Evolutionary conservation across 2,113 vertebrate genomes (phyloP).

Genomic region (Rhombomys opimus): DNA sequence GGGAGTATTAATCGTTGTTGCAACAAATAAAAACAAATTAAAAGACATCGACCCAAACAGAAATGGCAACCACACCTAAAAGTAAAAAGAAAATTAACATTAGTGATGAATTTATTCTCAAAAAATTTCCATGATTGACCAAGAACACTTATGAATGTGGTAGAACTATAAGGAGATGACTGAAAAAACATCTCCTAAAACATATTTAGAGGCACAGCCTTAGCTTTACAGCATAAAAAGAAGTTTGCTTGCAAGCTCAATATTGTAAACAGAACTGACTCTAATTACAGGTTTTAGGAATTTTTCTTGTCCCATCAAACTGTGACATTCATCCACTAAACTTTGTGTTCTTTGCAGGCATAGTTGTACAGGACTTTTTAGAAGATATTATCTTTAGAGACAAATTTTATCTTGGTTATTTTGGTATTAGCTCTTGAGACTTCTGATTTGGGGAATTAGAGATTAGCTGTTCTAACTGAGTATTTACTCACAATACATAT

Average conservation of each 20-base stretch:
- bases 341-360: not conserved
- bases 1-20: not conserved
- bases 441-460: not conserved
- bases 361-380: no score
- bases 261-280: not conserved
- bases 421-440: not conserved
- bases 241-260: not conserved
- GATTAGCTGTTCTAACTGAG: not conserved
- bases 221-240: not conserved
- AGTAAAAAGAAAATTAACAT: not conserved
- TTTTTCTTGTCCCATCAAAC: not conserved
- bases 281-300: not conserved
- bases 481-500: not conserved
- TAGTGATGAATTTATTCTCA: not conserved
- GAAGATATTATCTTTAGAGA: not conserved
- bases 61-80: not conserved
- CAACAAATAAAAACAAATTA: not conserved
- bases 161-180: no score
- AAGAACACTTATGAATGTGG: no score
- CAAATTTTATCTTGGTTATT: no score
- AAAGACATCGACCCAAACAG: not conserved
- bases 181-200: not conserved
- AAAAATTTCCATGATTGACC: not conserved
- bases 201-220: not conserved
- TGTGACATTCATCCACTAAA: not conserved